Evolutionary conservation across 2,113 vertebrate species (phyloP).

Genomic region (Myotis brandtii): DNA sequence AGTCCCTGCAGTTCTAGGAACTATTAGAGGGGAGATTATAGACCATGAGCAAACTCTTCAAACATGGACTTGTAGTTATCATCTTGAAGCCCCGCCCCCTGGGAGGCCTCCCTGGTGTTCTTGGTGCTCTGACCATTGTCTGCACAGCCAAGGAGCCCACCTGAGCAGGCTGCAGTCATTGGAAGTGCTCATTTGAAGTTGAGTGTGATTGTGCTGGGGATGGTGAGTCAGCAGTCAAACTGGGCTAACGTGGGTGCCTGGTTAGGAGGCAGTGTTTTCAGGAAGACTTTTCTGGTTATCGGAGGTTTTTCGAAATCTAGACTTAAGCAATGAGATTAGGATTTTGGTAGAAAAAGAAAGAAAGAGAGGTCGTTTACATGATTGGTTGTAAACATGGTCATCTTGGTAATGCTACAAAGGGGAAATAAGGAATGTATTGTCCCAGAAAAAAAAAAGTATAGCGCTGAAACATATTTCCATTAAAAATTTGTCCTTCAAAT

Average conservation of each 20-base stretch:
- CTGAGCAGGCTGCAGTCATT: not conserved
- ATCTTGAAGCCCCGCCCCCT: not conserved
- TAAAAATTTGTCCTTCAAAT: not conserved
- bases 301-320: not conserved
- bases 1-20: not conserved
- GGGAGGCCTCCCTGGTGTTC: no score
- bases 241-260: not conserved
- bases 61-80: not conserved
- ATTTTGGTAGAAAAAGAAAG: not conserved
- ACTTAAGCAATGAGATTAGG: not conserved
- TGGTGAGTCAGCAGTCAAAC: not conserved
- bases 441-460: not conserved
- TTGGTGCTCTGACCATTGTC: not conserved
- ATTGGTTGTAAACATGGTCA: not conserved
- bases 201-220: not conserved
- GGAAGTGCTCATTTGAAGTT: not conserved
- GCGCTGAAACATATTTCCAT: slow-evolving; percentile 5
- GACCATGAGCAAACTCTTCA: not conserved
- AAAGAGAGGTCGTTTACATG: not conserved
- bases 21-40: not conserved
- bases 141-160: not conserved
- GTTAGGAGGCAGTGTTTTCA: not conserved
- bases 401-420: not conserved
- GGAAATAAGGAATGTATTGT: not conserved
- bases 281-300: not conserved